These are phyloP conservation scores for Coboldia fuscipes DNA, from an alignment of 1,140 invertebrate species.

Conservation along the genomic window DNA sequence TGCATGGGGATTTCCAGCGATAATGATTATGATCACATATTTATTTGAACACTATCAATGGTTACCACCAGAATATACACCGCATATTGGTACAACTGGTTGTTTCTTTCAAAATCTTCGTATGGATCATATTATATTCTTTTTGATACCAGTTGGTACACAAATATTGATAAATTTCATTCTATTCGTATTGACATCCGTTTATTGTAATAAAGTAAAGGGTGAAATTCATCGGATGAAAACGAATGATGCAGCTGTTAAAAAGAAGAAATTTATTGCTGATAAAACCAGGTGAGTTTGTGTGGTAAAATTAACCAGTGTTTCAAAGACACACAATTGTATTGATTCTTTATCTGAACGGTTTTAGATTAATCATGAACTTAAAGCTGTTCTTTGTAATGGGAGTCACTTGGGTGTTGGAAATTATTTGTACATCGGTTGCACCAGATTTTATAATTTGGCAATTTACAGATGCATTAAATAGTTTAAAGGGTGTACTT, in stretches of 20 bases:
- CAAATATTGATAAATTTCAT: slow-evolving; percentile 35
- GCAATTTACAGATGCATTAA: slow-evolving; percentile 31
- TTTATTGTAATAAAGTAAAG: slow-evolving; percentile 41
- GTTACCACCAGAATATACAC: slow-evolving; percentile 17
- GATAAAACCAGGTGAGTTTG: slow-evolving; percentile 36
- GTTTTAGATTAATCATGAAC: slow-evolving; percentile 38
- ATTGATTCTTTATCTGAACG: slow-evolving; percentile 2
- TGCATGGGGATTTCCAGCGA: slow-evolving; percentile 31
- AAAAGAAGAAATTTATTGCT: slow-evolving; percentile 30
- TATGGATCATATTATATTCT: slow-evolving; percentile 31
- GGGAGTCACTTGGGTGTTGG: slow-evolving; percentile 47
- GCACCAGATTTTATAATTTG: slow-evolving; percentile 25
- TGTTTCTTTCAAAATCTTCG: slow-evolving; percentile 32
- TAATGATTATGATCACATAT: slow-evolving; percentile 24
- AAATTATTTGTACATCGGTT: slow-evolving; percentile 32
- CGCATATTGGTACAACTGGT: slow-evolving; percentile 24
- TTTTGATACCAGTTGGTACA: slow-evolving; percentile 34
- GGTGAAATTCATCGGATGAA: slow-evolving; percentile 40
- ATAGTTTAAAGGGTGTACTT: slow-evolving; percentile 35
- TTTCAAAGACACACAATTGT: neutral
- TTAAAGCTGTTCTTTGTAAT: slow-evolving; percentile 51
- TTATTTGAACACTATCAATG: slow-evolving; percentile 25
- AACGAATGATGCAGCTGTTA: slow-evolving; percentile 23
- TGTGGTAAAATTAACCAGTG: neutral
- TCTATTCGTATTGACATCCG: slow-evolving; percentile 41